Conservation (phyloP, 1,140 invertebrate species). For the Ectropis grisescens region DNA sequence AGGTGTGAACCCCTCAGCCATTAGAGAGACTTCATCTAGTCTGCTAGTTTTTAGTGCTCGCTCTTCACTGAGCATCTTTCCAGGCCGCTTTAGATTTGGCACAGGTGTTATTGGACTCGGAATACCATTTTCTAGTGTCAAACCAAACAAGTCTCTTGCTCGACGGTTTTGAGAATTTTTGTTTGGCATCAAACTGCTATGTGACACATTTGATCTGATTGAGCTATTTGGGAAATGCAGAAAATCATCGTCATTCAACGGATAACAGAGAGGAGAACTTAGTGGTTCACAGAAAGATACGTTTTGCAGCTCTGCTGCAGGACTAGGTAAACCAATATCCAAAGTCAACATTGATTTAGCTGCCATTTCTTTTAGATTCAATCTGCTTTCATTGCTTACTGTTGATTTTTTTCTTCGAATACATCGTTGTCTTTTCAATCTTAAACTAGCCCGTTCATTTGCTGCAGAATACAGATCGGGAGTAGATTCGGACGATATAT, state of each 20-base stretch:
- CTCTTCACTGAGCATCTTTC: constrained; percentile 51
- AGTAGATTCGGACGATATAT: constrained; percentile 45
- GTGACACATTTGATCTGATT: constrained; percentile 37
- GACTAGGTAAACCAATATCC: constrained; percentile 51
- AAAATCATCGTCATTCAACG: constrained; percentile 14
- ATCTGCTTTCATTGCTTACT: constrained; percentile 46
- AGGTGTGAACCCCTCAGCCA: constrained; percentile 41
- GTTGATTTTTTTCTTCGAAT: constrained; percentile 59
- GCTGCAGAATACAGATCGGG: constrained; percentile 36
- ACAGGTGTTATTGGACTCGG: constrained; percentile 57
- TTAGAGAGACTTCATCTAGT: constrained; percentile 43
- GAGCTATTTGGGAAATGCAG: constrained; percentile 22
- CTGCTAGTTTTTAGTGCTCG: constrained; percentile 55
- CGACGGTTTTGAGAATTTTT: constrained; percentile 29
- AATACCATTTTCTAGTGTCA: constrained; percentile 53
- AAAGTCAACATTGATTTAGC: constrained; percentile 36
- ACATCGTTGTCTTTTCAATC: constrained; percentile 49
- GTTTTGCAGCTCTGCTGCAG: constrained; percentile 33
- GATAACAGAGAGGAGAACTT: constrained; percentile 12
- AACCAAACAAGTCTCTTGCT: constrained; percentile 45
- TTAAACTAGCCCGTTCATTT: constrained; percentile 27
- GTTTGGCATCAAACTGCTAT: constrained; percentile 44
- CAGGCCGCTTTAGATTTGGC: constrained; percentile 43
- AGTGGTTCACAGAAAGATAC: constrained; percentile 34
- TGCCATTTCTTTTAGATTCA: constrained; percentile 27